Percentiles rank a stretch among this genome's conserved stretches.
Evolutionary conservation across 2,113 vertebrate genomes (phyloP).

Genomic region (Prietella phreatophila): DNA sequence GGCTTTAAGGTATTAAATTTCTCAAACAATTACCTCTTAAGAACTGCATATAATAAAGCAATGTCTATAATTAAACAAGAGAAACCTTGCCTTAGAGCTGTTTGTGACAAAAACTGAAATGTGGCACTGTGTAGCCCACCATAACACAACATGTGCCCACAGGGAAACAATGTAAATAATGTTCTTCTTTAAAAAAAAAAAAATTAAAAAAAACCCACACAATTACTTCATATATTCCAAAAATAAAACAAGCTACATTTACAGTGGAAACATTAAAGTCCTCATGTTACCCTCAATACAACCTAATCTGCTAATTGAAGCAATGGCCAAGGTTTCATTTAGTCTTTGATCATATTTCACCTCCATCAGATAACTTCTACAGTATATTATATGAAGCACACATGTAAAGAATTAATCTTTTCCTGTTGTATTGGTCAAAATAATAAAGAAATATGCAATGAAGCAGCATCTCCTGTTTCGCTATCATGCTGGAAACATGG

Average conservation of each 20-base stretch:
- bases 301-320: conserved; percentile 25
- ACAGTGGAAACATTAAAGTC: conserved; percentile 17
- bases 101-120: conserved; percentile 2
- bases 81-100: conserved; percentile 26
- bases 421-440: background rate
- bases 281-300: conserved; percentile 24
- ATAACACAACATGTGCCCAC: background rate
- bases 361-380: background rate
- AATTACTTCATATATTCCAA: conserved; percentile 17
- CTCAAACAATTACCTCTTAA: background rate
- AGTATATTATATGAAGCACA: background rate
- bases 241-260: conserved; percentile 32
- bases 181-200: conserved; percentile 10
- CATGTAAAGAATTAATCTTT: background rate
- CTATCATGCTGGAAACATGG: background rate
- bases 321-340: conserved; percentile 9
- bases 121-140: background rate
- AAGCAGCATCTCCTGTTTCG: background rate
- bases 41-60: conserved; percentile 2
- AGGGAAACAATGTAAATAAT: conserved; percentile 16
- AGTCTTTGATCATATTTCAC: conserved; percentile 16
- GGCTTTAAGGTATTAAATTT: background rate
- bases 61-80: conserved; percentile 16
- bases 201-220: conserved; percentile 8
- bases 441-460: background rate